Conservation (phyloP, 2,797 vertebrate genomes). For the Malacoraja senta region DNA sequence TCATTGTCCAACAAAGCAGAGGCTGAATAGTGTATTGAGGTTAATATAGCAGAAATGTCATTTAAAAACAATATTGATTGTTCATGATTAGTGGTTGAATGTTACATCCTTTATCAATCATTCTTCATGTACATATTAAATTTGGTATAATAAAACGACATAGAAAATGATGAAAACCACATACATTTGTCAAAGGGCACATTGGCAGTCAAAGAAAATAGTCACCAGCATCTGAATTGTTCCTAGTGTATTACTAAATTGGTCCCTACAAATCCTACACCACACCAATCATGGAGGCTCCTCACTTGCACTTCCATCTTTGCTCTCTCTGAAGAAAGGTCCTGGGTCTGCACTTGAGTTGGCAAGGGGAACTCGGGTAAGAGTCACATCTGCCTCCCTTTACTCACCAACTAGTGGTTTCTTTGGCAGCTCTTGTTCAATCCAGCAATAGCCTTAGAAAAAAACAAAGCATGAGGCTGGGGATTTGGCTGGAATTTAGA, state of each 20-base stretch:
- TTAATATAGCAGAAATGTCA: slow-evolving; percentile 18
- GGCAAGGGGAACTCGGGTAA: too few species aligned
- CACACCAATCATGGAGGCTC: neutral
- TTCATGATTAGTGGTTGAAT: neutral
- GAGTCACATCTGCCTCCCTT: neutral
- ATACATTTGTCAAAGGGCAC: too few species aligned
- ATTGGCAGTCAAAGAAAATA: neutral
- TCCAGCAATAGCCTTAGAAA: neutral
- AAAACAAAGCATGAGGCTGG: neutral
- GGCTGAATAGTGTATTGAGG: neutral
- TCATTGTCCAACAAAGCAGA: neutral
- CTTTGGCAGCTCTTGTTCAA: neutral
- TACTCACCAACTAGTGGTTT: neutral
- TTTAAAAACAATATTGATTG: slow-evolving; percentile 2
- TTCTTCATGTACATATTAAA: neutral
- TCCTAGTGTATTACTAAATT: neutral
- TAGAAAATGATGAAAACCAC: too few species aligned
- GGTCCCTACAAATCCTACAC: neutral
- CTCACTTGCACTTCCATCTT: neutral
- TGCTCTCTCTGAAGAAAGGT: neutral
- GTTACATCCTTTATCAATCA: too few species aligned
- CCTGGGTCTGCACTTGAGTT: neutral
- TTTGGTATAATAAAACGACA: neutral
- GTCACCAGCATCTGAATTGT: neutral
- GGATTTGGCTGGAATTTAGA: neutral